Conservation (phyloP, 2,888 invertebrate species). For the Eudemis profundana region DNA sequence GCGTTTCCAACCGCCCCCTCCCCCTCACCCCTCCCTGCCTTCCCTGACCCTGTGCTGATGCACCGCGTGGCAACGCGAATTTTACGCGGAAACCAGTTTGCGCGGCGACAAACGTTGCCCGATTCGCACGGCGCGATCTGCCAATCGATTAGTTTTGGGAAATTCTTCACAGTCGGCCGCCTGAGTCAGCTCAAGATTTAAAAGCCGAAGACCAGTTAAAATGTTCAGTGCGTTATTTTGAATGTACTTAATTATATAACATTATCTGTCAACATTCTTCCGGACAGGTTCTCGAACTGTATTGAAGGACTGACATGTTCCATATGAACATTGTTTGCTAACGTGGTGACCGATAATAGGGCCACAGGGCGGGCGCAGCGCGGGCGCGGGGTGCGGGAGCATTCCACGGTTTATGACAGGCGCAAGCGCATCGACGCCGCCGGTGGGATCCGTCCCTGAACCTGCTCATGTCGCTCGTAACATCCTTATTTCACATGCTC, state of each 20-base stretch:
- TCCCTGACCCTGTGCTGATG: slow-evolving; percentile 78
- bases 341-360: slow-evolving; percentile 64
- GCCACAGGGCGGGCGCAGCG: slow-evolving; percentile 51
- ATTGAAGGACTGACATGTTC: slow-evolving; percentile 40
- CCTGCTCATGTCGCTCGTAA: slow-evolving; percentile 47
- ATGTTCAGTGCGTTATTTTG: background rate
- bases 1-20: slow-evolving; percentile 75
- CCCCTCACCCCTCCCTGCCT: slow-evolving; percentile 62
- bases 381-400: slow-evolving; percentile 54
- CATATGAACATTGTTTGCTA: slow-evolving; percentile 59
- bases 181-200: slow-evolving; percentile 12
- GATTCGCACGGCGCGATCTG: slow-evolving; percentile 61
- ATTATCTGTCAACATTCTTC: background rate
- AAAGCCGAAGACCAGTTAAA: slow-evolving; percentile 4
- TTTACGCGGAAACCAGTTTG: slow-evolving; percentile 82
- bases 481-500: slow-evolving; percentile 57
- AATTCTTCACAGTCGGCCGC: slow-evolving; percentile 32
- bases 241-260: background rate
- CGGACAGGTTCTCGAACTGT: slow-evolving; percentile 13
- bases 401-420: slow-evolving; percentile 70
- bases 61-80: slow-evolving; percentile 82
- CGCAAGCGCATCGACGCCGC: slow-evolving; percentile 54
- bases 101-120: slow-evolving; percentile 69
- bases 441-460: slow-evolving; percentile 55
- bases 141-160: slow-evolving; percentile 51